Evolutionary conservation across 2,888 invertebrate species (phyloP), one percentile per base, ranked within the genome.

Genomic region (Leptopilina myrica): DNA sequence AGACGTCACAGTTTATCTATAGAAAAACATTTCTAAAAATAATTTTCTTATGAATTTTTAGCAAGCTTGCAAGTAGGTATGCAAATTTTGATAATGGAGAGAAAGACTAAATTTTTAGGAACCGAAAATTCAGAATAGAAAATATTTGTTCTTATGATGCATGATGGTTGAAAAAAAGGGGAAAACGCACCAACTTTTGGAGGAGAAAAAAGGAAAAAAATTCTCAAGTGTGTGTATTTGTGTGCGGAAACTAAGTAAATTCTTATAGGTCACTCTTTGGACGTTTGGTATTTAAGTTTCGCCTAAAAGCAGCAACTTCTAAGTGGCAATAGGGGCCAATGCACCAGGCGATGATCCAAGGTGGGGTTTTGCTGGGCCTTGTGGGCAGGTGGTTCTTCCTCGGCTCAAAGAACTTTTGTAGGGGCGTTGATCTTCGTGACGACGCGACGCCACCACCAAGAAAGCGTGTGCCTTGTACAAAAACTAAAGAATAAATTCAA

Each of bases 301-400:
- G 56, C 73, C 73, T 73, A 73, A 78, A 75, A 79, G 82, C 83
- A 85, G 82, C 83, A 85, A 83, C 84, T 86, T 87, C 87, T 88
- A 88, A 90, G 86, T 88, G 89, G 2, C 33, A 33, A 33, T 33
- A 33, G 33, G 85, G 87, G 86, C 86, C 84, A 85, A 82, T 84
- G 83, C 83, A 83, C 82, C 83, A 84, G 83, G 79, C 85, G 83
- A 84, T 83, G 86, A 83, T 85, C 84, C 7, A 84, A 86, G 86
- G 87, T 86, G 86, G 86, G 87, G 86, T 84, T 85, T 49, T 84
- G 80, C 83, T 33, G 82, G 85, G 84, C 84, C 83, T 82, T 80
- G 84, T 84, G 90, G 91, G 91, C 91, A 91, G 91, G 91, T 91
- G 91, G 91, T 89, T 81, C 81, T 83, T 81, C 82, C 79, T 82